Evolutionary conservation across 2,113 vertebrate species (phyloP).

Genomic region (Callospermophilus lateralis): DNA sequence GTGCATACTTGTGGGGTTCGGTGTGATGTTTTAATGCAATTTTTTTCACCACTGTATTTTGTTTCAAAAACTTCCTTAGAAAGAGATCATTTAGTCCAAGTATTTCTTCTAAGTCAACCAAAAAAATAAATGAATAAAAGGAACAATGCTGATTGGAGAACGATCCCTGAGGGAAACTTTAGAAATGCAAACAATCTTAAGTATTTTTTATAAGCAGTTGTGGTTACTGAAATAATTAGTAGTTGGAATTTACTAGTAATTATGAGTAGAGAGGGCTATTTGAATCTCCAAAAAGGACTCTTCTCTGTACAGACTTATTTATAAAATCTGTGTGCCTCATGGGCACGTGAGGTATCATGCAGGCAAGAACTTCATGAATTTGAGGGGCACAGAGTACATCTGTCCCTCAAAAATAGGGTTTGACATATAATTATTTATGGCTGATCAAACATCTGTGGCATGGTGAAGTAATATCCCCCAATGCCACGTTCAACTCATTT

Average conservation of each 20-base stretch:
- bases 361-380: conserved; percentile 23
- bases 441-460: background rate
- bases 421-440: background rate
- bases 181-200: conserved; percentile 17
- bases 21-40: background rate
- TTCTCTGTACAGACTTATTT: conserved; percentile 13
- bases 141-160: conserved; percentile 10
- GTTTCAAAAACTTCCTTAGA: conserved; percentile 24
- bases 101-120: conserved; percentile 28
- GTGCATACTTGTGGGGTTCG: background rate
- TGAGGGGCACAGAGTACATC: background rate
- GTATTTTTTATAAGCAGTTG: background rate
- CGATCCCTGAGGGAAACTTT: conserved; percentile 3
- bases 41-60: background rate
- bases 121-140: background rate
- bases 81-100: background rate
- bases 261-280: background rate
- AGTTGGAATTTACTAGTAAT: conserved; percentile 34
- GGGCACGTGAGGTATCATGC: background rate
- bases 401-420: conserved; percentile 21
- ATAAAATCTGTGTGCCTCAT: background rate
- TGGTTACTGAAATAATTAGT: conserved; percentile 49
- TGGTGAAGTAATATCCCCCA: background rate
- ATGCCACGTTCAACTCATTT: background rate
- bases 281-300: background rate